phyloP scores from a whole-genome alignment of 92 coral and sea anemone species.

The Nematostella vectensis region DNA sequence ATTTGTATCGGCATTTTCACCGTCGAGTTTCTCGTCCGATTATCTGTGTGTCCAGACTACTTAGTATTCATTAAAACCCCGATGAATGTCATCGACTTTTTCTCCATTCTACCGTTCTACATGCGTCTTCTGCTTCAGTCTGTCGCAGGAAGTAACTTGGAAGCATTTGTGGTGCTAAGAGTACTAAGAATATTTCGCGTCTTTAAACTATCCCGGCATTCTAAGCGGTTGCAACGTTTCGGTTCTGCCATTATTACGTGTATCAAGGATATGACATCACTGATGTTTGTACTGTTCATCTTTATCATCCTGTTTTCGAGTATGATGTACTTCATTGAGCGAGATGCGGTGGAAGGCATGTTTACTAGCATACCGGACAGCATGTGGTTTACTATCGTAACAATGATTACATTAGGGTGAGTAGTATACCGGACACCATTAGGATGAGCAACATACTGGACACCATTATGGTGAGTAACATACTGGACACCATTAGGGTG shows the following conservation, averaged over 20 bases:
- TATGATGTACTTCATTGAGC: conserved; percentile 80
- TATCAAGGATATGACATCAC: conserved; percentile 62
- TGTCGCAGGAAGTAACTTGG: conserved; percentile 60
- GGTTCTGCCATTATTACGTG: conserved; percentile 75
- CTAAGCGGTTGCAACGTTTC: conserved; percentile 76
- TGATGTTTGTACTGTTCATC: conserved; percentile 67
- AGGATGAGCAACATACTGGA: too few species aligned
- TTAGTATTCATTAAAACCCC: conserved; percentile 53
- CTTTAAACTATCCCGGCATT: conserved; percentile 82
- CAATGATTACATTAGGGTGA: conserved; percentile 94
- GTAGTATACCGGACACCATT: too few species aligned
- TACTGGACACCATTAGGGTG: too few species aligned
- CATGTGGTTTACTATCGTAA: conserved; percentile 96
- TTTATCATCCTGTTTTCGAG: conserved; percentile 86
- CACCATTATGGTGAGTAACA: too few species aligned
- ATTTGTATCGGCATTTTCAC: conserved; percentile 79
- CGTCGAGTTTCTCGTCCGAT: conserved; percentile 60
- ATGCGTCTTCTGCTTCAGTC: conserved; percentile 50
- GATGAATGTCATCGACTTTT: conserved; percentile 79
- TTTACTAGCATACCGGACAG: conserved; percentile 89
- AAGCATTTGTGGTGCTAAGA: conserved; percentile 82
- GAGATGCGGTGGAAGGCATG: conserved; percentile 64
- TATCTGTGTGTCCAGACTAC: conserved; percentile 61
- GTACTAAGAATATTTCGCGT: conserved; percentile 86
- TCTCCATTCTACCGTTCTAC: conserved; percentile 84